A percentile compares a stretch with the other conserved stretches of the same genome.
These are phyloP conservation scores for Mechanitis mazaeus DNA, from an alignment of 2,888 invertebrate species.

Conservation along the genomic window DNA sequence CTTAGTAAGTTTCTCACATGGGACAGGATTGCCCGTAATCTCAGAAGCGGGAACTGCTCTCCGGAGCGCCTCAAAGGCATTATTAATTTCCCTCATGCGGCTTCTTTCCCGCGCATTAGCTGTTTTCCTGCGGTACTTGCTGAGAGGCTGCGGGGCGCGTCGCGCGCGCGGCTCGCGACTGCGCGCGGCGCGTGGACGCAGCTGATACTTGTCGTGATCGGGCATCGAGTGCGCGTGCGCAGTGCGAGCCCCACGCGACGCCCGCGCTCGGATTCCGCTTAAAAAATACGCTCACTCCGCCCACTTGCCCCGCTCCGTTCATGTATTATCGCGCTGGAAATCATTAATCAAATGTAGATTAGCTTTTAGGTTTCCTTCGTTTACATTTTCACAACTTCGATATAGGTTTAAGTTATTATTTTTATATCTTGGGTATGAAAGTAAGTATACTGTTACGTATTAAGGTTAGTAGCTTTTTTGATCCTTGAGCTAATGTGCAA, in stretches of 20 bases:
- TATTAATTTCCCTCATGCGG: conserved; percentile 93
- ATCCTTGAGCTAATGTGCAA: background rate
- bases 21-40: conserved; percentile 66
- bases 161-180: conserved; percentile 74
- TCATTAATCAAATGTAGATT: background rate
- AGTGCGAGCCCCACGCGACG: conserved; percentile 42
- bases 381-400: too few relatives aligned
- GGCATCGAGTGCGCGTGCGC: conserved; percentile 61
- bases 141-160: conserved; percentile 83
- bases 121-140: conserved; percentile 92
- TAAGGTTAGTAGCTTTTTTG: too few relatives aligned
- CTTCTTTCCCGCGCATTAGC: conserved; percentile 92
- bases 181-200: conserved; percentile 72
- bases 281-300: conserved; percentile 66
- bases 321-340: conserved; percentile 50
- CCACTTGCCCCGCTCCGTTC: conserved; percentile 67
- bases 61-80: conserved; percentile 89
- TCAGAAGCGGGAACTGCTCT: conserved; percentile 83
- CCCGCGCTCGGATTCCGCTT: conserved; percentile 55
- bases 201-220: conserved; percentile 75
- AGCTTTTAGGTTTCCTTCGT: too few relatives aligned
- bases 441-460: too few relatives aligned
- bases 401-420: too few relatives aligned
- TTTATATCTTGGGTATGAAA: too few relatives aligned
- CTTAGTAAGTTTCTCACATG: conserved; percentile 90